Conservation (phyloP, 2,113 vertebrate species). For the Aegypius monachus region DNA sequence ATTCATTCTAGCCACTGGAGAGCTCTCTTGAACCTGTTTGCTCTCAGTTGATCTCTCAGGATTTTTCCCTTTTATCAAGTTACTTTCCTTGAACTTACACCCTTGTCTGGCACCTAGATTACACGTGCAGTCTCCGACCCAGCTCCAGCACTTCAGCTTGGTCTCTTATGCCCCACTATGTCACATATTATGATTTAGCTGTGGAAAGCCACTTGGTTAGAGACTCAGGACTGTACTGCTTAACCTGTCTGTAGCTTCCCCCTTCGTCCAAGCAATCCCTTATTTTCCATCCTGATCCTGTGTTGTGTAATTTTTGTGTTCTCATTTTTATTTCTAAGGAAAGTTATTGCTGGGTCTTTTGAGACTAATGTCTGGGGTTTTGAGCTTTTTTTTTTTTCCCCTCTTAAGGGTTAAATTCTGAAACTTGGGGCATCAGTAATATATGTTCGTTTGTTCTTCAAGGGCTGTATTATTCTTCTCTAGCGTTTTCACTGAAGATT, state of each 20-base stretch:
- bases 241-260: not conserved
- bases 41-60: not conserved
- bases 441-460: not conserved
- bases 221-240: not conserved
- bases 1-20: not conserved
- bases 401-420: constrained; percentile 19
- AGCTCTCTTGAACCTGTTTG: not conserved
- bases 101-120: not conserved
- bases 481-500: constrained; percentile 32
- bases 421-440: not conserved
- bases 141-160: not conserved
- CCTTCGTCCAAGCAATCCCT: not conserved
- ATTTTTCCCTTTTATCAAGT: not conserved
- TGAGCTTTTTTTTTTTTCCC: not conserved
- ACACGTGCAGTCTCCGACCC: not conserved
- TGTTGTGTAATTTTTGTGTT: not conserved
- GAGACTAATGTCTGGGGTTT: not conserved
- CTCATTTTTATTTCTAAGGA: not conserved
- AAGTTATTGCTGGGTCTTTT: not conserved
- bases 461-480: constrained; percentile 18
- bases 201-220: not conserved
- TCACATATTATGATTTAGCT: not conserved
- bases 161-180: not conserved
- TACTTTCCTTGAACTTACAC: not conserved
- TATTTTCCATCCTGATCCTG: not conserved